Evolutionary conservation across 2,888 invertebrate species (phyloP), one percentile per base, ranked within the genome.

Genomic region (Yponomeuta evonymella): DNA sequence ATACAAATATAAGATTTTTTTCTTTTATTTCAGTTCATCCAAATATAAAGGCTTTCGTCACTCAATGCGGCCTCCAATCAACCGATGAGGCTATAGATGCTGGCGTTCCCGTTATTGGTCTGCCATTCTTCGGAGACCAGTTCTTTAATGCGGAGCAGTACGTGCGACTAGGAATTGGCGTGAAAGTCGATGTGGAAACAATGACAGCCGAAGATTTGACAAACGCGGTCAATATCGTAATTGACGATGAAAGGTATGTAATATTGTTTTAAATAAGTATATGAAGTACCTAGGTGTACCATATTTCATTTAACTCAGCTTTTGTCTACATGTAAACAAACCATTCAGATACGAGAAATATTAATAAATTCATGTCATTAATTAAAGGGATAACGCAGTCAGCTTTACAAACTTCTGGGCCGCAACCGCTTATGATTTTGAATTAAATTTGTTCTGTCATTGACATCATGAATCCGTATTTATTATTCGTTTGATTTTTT

Each of bases 21-120:
- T 70, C 23, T 68, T 64, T 51, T 64, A 11, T 77, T 78, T 23
- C 73, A 81, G 81, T 70, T 9, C 81, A 81, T 71, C 77, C 76
- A 9, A 80, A 79, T 3, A 71, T 81, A 1, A 79, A 79, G 70
- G 72, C 75, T 0, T 81, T 81, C 67, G 70, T 77, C 12, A 76
- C 76, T 0, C 78, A 79, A 75, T 77, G 78, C 2, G 79, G 79
- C 3, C 72, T 78, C 6, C 77, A 78, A 43, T 80, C 80, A 2
- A 76, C 75, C 1, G 77, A 78, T 69, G 80, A 80, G 71, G 76
- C 79, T 0, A 76, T 79, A 4, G 76, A 76, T 48, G 77, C 78
- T 1, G 77, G 70, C 9, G 76, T 79, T 0, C 80, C 80, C 5
- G 70, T 79, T 1, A 73, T 80, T 4, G 77, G 76, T 0, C 68